A percentile compares a stretch with the other conserved stretches of the same genome.
phyloP scores from a whole-genome alignment of 2,888 invertebrate genomes.

The Yponomeuta malinellus region DNA sequence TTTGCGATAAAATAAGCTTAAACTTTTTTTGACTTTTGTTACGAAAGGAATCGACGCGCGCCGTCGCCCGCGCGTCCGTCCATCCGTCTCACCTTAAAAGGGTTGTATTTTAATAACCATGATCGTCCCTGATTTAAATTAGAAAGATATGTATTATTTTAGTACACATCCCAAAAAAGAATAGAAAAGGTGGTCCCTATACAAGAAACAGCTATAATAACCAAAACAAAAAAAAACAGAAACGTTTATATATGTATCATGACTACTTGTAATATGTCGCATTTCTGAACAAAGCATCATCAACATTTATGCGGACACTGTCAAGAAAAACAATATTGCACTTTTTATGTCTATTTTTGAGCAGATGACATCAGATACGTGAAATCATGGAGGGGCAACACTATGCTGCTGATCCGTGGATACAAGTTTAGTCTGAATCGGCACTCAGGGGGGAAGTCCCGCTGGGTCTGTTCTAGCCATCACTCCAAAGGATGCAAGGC shows the following conservation, averaged over 20 bases:
- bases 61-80: too few relatives aligned
- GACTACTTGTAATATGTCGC: too few relatives aligned
- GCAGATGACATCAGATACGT: not conserved
- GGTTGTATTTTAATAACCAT: not conserved
- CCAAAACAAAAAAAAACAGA: too few relatives aligned
- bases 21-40: not conserved
- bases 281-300: too few relatives aligned
- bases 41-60: not conserved
- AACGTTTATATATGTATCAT: too few relatives aligned
- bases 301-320: too few relatives aligned
- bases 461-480: slow-evolving; percentile 47
- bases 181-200: not conserved
- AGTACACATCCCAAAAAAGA: too few relatives aligned
- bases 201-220: too few relatives aligned
- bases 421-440: slow-evolving; percentile 22
- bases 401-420: not conserved
- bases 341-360: not conserved
- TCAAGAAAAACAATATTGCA: too few relatives aligned
- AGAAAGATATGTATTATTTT: not conserved
- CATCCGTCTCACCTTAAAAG: too few relatives aligned
- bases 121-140: not conserved
- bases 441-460: slow-evolving; percentile 24
- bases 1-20: not conserved
- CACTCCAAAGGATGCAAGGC: slow-evolving; percentile 35
- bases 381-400: not conserved